Base-by-base conservation (phyloP, 2,888 invertebrate species). In the Melanchra persicariae region DNA sequence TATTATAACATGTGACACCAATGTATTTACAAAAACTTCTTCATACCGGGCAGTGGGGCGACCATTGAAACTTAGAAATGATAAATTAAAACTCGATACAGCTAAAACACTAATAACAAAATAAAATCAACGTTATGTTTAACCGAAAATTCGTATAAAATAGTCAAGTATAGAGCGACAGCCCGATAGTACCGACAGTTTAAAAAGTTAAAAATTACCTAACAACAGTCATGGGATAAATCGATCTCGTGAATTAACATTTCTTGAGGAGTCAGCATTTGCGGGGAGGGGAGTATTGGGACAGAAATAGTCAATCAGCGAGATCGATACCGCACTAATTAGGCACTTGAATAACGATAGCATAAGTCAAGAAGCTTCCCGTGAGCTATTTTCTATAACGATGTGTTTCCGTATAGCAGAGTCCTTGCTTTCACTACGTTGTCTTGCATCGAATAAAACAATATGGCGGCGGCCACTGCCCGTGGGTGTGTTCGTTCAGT, bases 1-100 rank as follows among this genome's bases (percentile, higher is more conserved):
- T 91, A 90, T 89, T 91, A 92, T 90, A 93, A 92, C 91, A 88
- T 88, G 91, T 89, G 91, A 93, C 91, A 93, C 91, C 90, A 90
- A 94, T 94, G 91, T 95, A 95, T 95, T 94, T 95, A 95, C 95
- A 95, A 93, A 87, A 93, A 90, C 89, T 89, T 90, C 82, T 85
- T 89, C 88, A 88, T 87, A 83, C 79, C 71, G 85, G 93, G 93
- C 94, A 95, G 95, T 93, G 94, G 93, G 47, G 82, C 70, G 19
- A 77, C 86, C 70, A 63, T 67, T 66, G 59, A 78, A 79, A 79
- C 76, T 80, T 77, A 74, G 78, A 83, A 87, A 85, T 75, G 69
- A 79, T 59, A 85, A 78, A 84, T 79, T 78, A 78, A 74, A 87
- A 77, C 74, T 75, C 60, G 74, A 75, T 75, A 84, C 62, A 79